These are phyloP conservation scores for Emydoidea blandingii DNA, from an alignment of 2,797 vertebrate species.

Conservation along the genomic window DNA sequence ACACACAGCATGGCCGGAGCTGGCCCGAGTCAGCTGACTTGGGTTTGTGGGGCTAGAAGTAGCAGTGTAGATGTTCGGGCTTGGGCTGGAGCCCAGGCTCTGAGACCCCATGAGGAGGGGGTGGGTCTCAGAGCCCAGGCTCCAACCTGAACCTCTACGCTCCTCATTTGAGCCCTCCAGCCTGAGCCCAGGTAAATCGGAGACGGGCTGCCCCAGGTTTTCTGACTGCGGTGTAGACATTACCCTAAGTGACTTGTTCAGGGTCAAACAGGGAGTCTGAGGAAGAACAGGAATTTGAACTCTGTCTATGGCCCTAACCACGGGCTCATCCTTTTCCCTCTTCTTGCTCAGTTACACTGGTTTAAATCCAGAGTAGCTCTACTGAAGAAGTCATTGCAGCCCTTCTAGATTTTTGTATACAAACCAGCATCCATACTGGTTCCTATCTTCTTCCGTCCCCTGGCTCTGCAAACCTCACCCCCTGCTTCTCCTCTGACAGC, in stretches of 20 bases:
- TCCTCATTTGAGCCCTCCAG: not conserved
- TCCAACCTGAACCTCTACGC: not conserved
- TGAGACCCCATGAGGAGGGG: too few relatives aligned
- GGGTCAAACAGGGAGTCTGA: not conserved
- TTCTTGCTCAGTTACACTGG: not conserved
- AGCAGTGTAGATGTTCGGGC: too few relatives aligned
- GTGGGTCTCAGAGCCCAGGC: not conserved
- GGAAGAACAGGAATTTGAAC: not conserved
- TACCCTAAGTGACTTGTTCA: not conserved
- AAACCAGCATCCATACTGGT: not conserved
- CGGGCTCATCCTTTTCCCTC: not conserved
- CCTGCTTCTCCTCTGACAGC: not conserved
- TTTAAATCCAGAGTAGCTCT: not conserved
- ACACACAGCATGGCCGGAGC: not conserved
- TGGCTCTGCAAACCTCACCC: not conserved
- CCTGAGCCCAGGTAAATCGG: not conserved
- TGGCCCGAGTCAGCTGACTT: not conserved
- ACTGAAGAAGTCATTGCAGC: not conserved
- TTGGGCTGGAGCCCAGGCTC: too few relatives aligned
- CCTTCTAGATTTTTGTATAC: not conserved
- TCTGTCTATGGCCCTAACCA: not conserved
- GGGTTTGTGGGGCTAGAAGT: not conserved
- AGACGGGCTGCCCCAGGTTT: too few relatives aligned
- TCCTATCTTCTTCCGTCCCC: not conserved
- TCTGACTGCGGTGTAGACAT: too few relatives aligned